Conservation (phyloP, 2,113 vertebrate genomes). For the Nipponia nippon region DNA sequence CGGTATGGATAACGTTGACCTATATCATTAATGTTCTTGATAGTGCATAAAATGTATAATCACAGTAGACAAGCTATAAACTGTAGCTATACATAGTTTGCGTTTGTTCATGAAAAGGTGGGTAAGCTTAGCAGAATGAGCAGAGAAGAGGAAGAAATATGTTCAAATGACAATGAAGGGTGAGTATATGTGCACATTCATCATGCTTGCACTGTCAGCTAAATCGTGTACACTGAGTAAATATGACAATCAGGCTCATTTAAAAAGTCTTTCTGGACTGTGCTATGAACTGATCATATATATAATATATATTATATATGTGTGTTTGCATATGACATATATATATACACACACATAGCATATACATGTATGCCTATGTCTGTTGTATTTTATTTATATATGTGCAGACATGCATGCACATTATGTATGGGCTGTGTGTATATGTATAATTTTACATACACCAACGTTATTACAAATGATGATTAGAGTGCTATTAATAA, state of each 20-base stretch:
- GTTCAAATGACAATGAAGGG: not conserved
- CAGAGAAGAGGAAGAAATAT: slow-evolving; percentile 17
- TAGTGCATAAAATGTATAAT: slow-evolving; percentile 50
- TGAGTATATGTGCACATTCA: slow-evolving; percentile 47
- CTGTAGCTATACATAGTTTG: slow-evolving; percentile 20
- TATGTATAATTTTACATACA: slow-evolving; percentile 75
- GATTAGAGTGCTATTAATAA: slow-evolving; percentile 70
- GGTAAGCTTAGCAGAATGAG: slow-evolving; percentile 7
- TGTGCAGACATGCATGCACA: slow-evolving; percentile 68
- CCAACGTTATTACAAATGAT: slow-evolving; percentile 61
- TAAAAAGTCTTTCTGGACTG: slow-evolving; percentile 55
- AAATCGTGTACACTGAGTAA: slow-evolving; percentile 37
- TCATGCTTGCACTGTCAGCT: slow-evolving; percentile 56
- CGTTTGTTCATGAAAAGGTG: not conserved
- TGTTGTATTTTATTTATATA: slow-evolving; percentile 76
- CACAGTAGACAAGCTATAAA: slow-evolving; percentile 52
- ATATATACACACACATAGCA: slow-evolving; percentile 66
- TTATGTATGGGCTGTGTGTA: slow-evolving; percentile 70
- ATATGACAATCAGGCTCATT: slow-evolving; percentile 67
- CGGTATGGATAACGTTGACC: slow-evolving; percentile 1
- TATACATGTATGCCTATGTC: slow-evolving; percentile 71
- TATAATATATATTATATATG: slow-evolving; percentile 57
- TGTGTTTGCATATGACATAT: slow-evolving; percentile 65
- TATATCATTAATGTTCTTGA: slow-evolving; percentile 42
- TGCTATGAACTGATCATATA: slow-evolving; percentile 61